Percentiles rank a stretch among this genome's conserved stretches.
Conservation (phyloP, 1,140 invertebrate genomes). For the Brachionus angularis region DNA sequence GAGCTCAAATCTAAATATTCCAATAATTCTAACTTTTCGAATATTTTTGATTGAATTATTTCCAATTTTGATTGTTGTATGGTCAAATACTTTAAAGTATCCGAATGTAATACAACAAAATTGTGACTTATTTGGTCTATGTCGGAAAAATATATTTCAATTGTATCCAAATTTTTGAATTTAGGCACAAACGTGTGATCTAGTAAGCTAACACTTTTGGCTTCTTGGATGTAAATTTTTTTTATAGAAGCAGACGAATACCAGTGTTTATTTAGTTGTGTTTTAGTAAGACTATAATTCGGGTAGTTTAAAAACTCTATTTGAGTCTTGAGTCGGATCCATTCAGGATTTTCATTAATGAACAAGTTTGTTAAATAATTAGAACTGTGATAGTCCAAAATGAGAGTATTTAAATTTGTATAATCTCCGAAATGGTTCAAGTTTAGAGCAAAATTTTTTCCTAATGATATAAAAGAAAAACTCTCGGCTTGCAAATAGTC, state of each 20-base stretch:
- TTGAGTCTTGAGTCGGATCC: conserved; percentile 14
- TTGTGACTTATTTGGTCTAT: background rate
- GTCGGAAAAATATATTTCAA: conserved; percentile 37
- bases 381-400: conserved; percentile 29
- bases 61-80: conserved; percentile 33
- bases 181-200: conserved; percentile 29
- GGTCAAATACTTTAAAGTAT: conserved; percentile 11
- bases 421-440: conserved; percentile 1
- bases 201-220: conserved; percentile 12
- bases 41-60: conserved; percentile 2
- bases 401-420: background rate
- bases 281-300: conserved; percentile 8
- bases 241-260: background rate
- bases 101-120: conserved; percentile 4
- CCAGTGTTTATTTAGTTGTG: conserved; percentile 8
- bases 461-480: conserved; percentile 33
- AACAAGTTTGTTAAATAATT: conserved; percentile 1
- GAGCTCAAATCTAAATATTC: conserved; percentile 38
- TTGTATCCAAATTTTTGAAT: conserved; percentile 8
- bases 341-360: background rate
- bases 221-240: conserved; percentile 39
- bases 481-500: background rate
- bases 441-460: conserved; percentile 18
- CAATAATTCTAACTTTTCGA: background rate
- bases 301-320: conserved; percentile 10